These are phyloP conservation scores for Alviniconcha marisindica DNA, from an alignment of 1,140 invertebrate genomes.

Conservation along the genomic window DNA sequence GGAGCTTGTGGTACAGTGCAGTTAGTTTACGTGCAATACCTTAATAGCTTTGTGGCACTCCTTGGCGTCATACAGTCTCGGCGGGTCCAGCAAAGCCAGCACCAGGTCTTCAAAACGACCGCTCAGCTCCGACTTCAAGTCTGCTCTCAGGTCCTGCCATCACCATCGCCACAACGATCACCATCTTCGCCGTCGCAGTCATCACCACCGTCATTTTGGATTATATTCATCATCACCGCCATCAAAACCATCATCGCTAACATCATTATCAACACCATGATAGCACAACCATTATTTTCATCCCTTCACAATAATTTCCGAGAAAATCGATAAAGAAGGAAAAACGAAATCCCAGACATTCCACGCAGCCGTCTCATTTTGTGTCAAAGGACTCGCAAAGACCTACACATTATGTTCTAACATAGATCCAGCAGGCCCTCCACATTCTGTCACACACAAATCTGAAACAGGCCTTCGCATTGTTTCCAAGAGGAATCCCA, in stretches of 20 bases:
- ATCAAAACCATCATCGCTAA: not conserved
- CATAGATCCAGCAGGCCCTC: no score
- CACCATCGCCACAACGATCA: not conserved
- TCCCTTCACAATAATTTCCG: not conserved
- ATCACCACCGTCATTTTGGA: not conserved
- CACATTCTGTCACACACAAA: no score
- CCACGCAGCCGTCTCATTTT: no score
- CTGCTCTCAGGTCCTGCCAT: slow-evolving; percentile 58
- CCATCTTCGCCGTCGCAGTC: not conserved
- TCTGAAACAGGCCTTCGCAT: no score
- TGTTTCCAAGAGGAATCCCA: no score
- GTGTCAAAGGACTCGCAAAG: no score
- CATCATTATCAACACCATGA: slow-evolving; percentile 4
- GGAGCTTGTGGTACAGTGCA: no score
- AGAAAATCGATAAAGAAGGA: no score
- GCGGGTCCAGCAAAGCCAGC: slow-evolving; percentile 58
- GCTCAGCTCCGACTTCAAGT: slow-evolving; percentile 63
- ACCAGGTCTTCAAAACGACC: slow-evolving; percentile 60
- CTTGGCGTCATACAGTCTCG: slow-evolving; percentile 83
- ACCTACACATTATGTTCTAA: no score
- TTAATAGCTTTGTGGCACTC: slow-evolving; percentile 94
- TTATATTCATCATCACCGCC: not conserved
- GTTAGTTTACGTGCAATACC: slow-evolving; percentile 73
- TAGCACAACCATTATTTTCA: not conserved
- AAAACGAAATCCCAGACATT: no score